Base-by-base conservation (phyloP, 2,113 vertebrate genomes). In the Proterorhinus semilunaris region DNA sequence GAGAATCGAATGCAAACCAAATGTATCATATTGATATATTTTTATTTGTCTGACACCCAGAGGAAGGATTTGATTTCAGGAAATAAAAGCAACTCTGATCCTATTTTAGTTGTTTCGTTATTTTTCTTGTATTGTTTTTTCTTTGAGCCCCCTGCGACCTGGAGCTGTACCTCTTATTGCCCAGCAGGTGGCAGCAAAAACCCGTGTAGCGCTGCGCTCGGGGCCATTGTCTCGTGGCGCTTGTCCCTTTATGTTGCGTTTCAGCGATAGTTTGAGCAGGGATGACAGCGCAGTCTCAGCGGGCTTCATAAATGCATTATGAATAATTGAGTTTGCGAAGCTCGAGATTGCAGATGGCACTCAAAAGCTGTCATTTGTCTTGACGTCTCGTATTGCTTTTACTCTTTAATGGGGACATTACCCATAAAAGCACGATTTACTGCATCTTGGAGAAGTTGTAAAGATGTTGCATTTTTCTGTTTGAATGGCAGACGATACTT, bases 241-340 rank as follows among this genome's bases (percentile, higher is more conserved):
- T 75, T 86, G 88, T 89, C 89, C 76, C 81, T 82, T 90, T 76
- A 83, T 82, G 84, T 90, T 81, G 82, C 83, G 82, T 83, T 87
- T 79, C 66, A 72, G 49, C 52, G 65, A 84, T 82, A 86, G 83
- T 89, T 85, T 88, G 89, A 90, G 62, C 75, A 76, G 83, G 81
- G 79, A 80, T 87, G 89, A 92, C 87, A 89, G 85, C 79, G 68
- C 74, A 72, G 87, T 91, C 91, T 92, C 92, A 51, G 81, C 75
- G 89, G 91, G 87, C 86, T 89, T 90, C 83, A 87, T 90, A 91
- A 93, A 90, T 90, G 90, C 83, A 82, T 83, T 85, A 87, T 92
- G 88, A 92, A 92, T 92, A 91, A 92, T 92, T 92, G 89, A 92
- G 88, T 90, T 88, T 86, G 90, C 84, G 87, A 90, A 88, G 85